A percentile compares a stretch with the other conserved stretches of the same genome.
phyloP scores from a whole-genome alignment of 2,113 vertebrate species.

The sheep (Ovis aries) region ARS-UI_Ramb_v3.0 NC_056080.1:96792001-96792500 shows the following conservation, averaged over 20 bases:
- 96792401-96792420: background rate
- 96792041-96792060: background rate
- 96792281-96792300: background rate
- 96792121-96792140: background rate
- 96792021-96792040: background rate
- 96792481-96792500: background rate
- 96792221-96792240: background rate
- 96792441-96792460: background rate
- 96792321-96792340: background rate
- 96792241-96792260: background rate
- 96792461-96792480: background rate
- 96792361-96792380: background rate
- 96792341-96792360: background rate
- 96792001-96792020: background rate
- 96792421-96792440: background rate
- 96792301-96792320: background rate
- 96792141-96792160: background rate
- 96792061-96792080: background rate
- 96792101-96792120: background rate
- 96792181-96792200: background rate
- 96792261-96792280: background rate
- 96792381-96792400: background rate
- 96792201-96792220: background rate
- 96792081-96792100: background rate
- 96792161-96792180: background rate